Base-by-base conservation (phyloP, 2,113 vertebrate genomes). In the Hucho hucho region DNA sequence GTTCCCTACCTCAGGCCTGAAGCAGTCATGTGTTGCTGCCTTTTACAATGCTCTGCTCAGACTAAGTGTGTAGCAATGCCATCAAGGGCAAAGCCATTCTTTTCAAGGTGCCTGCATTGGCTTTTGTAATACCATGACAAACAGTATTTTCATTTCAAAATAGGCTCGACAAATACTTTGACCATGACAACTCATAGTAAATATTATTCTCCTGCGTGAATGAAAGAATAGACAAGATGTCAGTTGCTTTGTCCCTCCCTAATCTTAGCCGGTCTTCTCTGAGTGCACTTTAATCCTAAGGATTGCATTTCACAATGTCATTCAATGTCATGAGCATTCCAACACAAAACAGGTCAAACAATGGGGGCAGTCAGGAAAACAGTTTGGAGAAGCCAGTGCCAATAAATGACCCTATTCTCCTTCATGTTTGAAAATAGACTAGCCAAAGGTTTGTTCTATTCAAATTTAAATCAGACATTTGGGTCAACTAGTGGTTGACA, bases 131-230 rank as follows among this genome's bases (percentile, higher is more conserved):
- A 64, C 70, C 69, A 32, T 68, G 14, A 14, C 4, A 66, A 46
- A 37, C 18, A 28, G 24, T 22, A 25, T 56, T 82, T 70, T 81
- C 32, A 49, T 69, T 73, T 87, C 26, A 11, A 43, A 12, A 43
- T 12, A 1, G 0, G 37, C 37, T 43, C 37, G 9, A 43, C 37
- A 43, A 43, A 9, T 43, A 43, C 37, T 43, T 43, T 43, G 37
- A 43, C 9, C 37, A 43, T 43, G 37, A 43, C 37, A 43, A 43
- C 37, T 43, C 9, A 43, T 43, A 43, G 80, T 82, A 87, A 86
- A 87, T 87, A 83, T 86, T 80, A 78, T 82, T 80, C 84, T 82
- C 74, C 61, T 70, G 63, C 75, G 68, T 86, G 86, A 89, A 85
- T 80, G 75, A 61, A 79, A 43, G 7, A 43, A 11, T 43, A 43